Conservation (phyloP, 1,140 invertebrate species). For the Drosophila ananassae region DNA sequence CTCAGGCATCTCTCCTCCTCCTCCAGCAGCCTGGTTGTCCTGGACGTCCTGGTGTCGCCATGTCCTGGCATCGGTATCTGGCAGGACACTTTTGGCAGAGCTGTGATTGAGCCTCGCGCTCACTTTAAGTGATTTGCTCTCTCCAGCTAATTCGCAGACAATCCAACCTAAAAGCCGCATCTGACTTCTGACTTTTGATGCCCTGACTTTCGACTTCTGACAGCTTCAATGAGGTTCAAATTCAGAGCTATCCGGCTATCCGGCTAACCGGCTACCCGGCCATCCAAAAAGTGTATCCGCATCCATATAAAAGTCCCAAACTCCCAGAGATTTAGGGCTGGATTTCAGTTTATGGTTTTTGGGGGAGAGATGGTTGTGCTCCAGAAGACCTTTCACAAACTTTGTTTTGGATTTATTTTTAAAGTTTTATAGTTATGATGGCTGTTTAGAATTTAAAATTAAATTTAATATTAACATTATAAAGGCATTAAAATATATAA, state of each 20-base stretch:
- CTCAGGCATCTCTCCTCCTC: conserved; percentile 2
- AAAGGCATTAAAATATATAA: too few relatives aligned
- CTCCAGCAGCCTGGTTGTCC: conserved; percentile 11
- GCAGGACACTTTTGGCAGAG: neutral
- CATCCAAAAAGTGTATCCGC: neutral
- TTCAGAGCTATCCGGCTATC: neutral
- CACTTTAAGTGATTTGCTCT: conserved; percentile 73
- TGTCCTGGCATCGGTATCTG: conserved; percentile 12
- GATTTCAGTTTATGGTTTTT: neutral
- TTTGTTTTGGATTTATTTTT: neutral
- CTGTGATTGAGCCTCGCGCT: conserved; percentile 58
- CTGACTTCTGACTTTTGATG: conserved; percentile 30
- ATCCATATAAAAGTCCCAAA: conserved; percentile 1
- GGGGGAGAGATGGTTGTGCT: neutral
- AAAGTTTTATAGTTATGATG: neutral
- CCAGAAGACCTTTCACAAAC: neutral
- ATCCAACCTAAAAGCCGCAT: conserved; percentile 42
- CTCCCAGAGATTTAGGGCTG: neutral
- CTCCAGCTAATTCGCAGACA: conserved; percentile 67
- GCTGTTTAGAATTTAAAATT: too few relatives aligned
- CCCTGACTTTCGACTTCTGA: conserved; percentile 29
- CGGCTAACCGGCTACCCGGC: neutral
- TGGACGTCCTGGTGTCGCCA: conserved; percentile 9
- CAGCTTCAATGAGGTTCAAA: conserved; percentile 22
- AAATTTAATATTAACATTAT: too few relatives aligned